Base-by-base conservation (phyloP, 2,888 invertebrate species). In the Athalia rosae region DNA sequence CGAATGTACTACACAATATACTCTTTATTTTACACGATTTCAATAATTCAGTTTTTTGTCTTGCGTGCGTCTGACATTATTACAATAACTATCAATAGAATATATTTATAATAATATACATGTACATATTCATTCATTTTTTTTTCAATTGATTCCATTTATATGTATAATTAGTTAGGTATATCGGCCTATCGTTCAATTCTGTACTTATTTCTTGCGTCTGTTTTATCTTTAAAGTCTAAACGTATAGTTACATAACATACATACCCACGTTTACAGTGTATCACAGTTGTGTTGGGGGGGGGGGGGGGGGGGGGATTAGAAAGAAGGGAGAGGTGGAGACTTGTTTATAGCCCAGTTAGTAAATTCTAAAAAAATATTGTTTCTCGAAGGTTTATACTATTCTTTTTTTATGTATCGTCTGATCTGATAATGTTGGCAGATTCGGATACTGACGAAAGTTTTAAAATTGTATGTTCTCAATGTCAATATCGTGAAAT, bases 211-310 rank as follows among this genome's bases (percentile, higher is more conserved):
- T 79, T 82, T 45, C 58, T 61, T 74, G 50, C 63, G 77, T 59
- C 73, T 62, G 78, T 79, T 80, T 73, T 78, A 76, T 83, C 77
- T 83, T 85, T 85, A 83, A 85, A 84, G 82, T 84, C 85, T 87
- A 89, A 86, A 85, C 83, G 85, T 86, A 84, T 87, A 87, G 85
- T 87, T 85, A 86, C 86, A 85, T 87, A 84, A 83, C 79, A 84
- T 85, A 84, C 83, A 85, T 86, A 85, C 83, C 82, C 82, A 83
- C 85, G 83, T 86, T 85, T 83, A 85, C 85, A 88, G 86, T 87
- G 88, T 89, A 89, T 89, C 89, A 89, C 89, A 89, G 89, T 88
- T 89, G 86, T 88, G 85, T 88, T 87, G 86, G 84, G 85, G 84
- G 85, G 78, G 83, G 81, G 84, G 83, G 82, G 84, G 83, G 82